These are phyloP conservation scores for Copidosoma floridanum DNA, from an alignment of 1,140 invertebrate genomes.

Conservation along the genomic window DNA sequence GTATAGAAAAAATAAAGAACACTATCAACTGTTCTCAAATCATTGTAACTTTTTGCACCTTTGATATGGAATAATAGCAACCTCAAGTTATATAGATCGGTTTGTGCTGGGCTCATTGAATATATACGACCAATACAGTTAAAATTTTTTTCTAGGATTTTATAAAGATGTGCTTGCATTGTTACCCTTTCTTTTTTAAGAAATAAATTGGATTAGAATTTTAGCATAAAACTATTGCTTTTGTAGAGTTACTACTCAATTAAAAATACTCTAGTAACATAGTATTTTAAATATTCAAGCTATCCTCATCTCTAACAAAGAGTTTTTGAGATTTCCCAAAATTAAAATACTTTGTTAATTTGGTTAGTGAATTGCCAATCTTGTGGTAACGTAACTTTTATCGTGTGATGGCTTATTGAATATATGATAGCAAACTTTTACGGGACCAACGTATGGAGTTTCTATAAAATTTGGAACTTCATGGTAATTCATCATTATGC, in stretches of 20 bases:
- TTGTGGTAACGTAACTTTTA: constrained; percentile 12
- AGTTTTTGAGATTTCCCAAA: neutral
- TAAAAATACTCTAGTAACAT: constrained; percentile 21
- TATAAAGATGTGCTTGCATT: constrained; percentile 13
- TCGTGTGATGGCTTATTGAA: constrained; percentile 7
- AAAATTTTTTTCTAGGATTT: neutral
- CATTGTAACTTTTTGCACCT: constrained; percentile 13
- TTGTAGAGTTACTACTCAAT: neutral
- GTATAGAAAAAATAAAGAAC: constrained; percentile 31
- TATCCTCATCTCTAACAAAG: neutral
- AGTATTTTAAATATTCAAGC: too few relatives aligned
- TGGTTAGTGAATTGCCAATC: constrained; percentile 1
- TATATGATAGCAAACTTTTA: constrained; percentile 18
- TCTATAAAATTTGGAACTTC: too few relatives aligned
- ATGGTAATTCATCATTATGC: too few relatives aligned
- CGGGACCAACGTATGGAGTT: constrained; percentile 13
- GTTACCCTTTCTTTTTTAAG: neutral
- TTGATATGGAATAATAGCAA: constrained; percentile 17
- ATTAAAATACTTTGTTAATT: neutral
- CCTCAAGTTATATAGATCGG: constrained; percentile 41
- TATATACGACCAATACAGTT: constrained; percentile 16
- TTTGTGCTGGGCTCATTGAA: constrained; percentile 13
- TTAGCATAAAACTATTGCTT: constrained; percentile 2
- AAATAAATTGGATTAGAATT: neutral
- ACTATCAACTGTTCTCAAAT: constrained; percentile 17